Base-by-base conservation (phyloP, 37 sponge, comb jelly and placozoan species). In the Oscarella lobularis region DNA sequence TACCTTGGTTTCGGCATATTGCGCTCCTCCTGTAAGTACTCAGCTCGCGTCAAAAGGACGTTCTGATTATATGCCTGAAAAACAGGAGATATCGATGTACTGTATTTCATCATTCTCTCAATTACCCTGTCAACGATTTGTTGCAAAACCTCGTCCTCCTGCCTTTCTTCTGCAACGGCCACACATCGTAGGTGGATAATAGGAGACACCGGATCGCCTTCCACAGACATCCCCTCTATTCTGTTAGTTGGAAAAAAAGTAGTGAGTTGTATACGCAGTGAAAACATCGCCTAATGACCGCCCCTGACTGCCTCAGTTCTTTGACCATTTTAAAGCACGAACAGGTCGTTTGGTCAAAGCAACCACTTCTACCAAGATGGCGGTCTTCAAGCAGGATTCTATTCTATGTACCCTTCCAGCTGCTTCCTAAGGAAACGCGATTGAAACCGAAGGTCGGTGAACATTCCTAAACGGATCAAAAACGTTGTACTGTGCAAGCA, bases 101-200 rank as follows among this genome's bases (percentile, higher is more conserved):
- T 36, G 31, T 1, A 74, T 35, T 5, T 4, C 3, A 32, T 29
- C 29, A 4, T 1, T 31, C 38, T 75, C 0, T 31, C 3, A 38
- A 39, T 82, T 0, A 81, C 81, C 37, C 31, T 38, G 0, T 68
- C 65, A 0, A 75, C 95, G 36, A 91, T 67, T 2, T 38, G 35
- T 32, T 90, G 55, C 66, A 94, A 74, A 27, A 83, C 60, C 1
- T 82, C 66, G 36, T 87, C 88, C 36, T 73, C 73, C 0, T 72
- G 81, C 38, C 86, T 72, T 3, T 78, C 76, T 39, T 39, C 35
- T 0, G 41, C 38, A 36, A 92, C 66, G 34, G 39, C 29, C 36
- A 36, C 38, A 20, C 90, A 77, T 33, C 73, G 30, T 29, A 94
- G 78, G 54, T 94, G 92, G 33, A 94, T 66, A 31, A 94, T 70